Conservation (phyloP, 92 coral and sea anemone species). For the Palythoa heliodiscus region DNA sequence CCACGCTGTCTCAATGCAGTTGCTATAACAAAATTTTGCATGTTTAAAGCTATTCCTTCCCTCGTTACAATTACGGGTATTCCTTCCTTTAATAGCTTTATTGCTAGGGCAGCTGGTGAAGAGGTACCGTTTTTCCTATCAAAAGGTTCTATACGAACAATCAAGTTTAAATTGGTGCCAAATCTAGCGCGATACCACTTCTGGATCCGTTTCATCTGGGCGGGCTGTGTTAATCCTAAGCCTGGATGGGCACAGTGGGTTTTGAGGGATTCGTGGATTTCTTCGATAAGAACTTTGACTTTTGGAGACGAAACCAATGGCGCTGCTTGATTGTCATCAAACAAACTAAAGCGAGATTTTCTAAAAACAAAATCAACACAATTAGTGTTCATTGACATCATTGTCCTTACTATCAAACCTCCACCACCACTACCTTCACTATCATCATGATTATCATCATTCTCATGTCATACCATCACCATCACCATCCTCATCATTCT, state of each 20-base stretch:
- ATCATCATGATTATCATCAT: neutral
- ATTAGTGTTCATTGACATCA: neutral
- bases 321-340: constrained; percentile 26
- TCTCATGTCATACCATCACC: neutral
- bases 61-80: constrained; percentile 77
- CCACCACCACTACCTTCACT: neutral
- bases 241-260: constrained; percentile 31
- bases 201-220: constrained; percentile 64
- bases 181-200: constrained; percentile 43
- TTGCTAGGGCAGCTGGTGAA: constrained; percentile 34
- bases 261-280: constrained; percentile 8
- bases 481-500: neutral
- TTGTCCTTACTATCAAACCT: neutral
- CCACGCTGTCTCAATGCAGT: constrained; percentile 66
- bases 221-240: constrained; percentile 65
- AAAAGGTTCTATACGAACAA: neutral
- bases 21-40: constrained; percentile 70
- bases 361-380: neutral
- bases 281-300: constrained; percentile 44
- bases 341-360: constrained; percentile 32
- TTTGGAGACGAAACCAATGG: constrained; percentile 50
- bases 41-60: constrained; percentile 40
- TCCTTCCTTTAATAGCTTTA: constrained; percentile 58
- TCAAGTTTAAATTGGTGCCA: constrained; percentile 44
- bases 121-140: constrained; percentile 7